These are phyloP conservation scores for Cephus spinipes DNA, from an alignment of 2,888 invertebrate species.

Conservation along the genomic window DNA sequence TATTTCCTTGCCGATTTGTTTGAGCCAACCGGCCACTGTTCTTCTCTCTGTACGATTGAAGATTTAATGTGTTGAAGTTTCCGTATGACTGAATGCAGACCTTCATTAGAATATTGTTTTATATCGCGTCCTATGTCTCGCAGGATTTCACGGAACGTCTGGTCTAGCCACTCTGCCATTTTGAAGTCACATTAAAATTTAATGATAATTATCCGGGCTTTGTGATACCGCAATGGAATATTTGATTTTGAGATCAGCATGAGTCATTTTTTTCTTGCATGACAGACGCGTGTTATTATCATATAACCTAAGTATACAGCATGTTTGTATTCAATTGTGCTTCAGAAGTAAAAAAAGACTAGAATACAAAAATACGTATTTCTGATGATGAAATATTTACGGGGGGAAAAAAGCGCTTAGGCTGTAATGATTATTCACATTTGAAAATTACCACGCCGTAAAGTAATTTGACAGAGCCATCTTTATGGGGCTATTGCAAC, in stretches of 20 bases:
- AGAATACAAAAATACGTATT: not conserved
- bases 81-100: not conserved
- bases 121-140: constrained; percentile 18
- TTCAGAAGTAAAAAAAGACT: not conserved
- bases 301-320: not conserved
- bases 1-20: constrained; percentile 23
- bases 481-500: not conserved
- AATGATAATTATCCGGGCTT: constrained; percentile 5
- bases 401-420: not conserved
- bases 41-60: constrained; percentile 21
- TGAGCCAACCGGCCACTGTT: constrained; percentile 29
- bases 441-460: not conserved
- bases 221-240: not conserved
- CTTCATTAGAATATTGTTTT: constrained; percentile 17
- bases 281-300: not conserved
- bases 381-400: not conserved
- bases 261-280: not conserved
- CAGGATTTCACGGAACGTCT: constrained; percentile 16
- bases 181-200: constrained; percentile 1
- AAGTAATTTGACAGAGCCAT: not conserved
- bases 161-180: constrained; percentile 18
- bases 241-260: not conserved
- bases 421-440: not conserved
- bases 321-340: not conserved
- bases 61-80: not conserved